phyloP scores from a whole-genome alignment of 2,113 vertebrate species.

The Lynx canadensis region DNA sequence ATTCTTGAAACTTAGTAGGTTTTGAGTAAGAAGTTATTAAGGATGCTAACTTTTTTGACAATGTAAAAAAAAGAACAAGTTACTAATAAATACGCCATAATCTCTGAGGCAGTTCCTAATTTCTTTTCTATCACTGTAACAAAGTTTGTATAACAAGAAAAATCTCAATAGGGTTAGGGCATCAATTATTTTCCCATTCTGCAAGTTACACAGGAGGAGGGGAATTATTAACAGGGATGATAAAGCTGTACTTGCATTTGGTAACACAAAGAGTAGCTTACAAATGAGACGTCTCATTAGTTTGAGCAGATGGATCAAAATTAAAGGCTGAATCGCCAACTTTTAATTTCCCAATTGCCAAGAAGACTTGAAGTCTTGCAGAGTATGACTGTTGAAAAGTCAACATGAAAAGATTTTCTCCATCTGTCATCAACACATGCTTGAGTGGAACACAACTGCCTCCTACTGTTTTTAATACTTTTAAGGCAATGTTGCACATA shows the following conservation, averaged over 20 bases:
- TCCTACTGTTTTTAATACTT: conserved; percentile 81
- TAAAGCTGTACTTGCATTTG: conserved; percentile 85
- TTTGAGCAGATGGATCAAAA: conserved; percentile 94
- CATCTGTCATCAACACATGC: conserved; percentile 90
- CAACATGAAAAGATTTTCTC: conserved; percentile 88
- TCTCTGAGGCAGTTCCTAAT: conserved; percentile 71
- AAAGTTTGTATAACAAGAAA: conserved; percentile 73
- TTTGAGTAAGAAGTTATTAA: conserved; percentile 48
- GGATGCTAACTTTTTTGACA: conserved; percentile 31
- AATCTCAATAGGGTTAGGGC: conserved; percentile 72
- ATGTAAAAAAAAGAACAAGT: conserved; percentile 33
- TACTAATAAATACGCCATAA: conserved; percentile 58
- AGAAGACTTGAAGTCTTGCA: conserved; percentile 87
- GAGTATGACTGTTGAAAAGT: conserved; percentile 88
- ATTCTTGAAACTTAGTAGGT: conserved; percentile 9
- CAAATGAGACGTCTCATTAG: conserved; percentile 90
- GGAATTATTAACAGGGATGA: conserved; percentile 82
- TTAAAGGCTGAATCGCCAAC: conserved; percentile 91
- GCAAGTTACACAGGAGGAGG: conserved; percentile 82
- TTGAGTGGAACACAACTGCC: conserved; percentile 83
- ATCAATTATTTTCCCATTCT: conserved; percentile 83
- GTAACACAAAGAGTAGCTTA: conserved; percentile 87
- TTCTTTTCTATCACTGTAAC: conserved; percentile 39
- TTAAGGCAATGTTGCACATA: conserved; percentile 76
- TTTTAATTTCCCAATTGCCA: conserved; percentile 92